phyloP scores from a whole-genome alignment of 2,113 vertebrate genomes.

The Laticauda colubrina region DNA sequence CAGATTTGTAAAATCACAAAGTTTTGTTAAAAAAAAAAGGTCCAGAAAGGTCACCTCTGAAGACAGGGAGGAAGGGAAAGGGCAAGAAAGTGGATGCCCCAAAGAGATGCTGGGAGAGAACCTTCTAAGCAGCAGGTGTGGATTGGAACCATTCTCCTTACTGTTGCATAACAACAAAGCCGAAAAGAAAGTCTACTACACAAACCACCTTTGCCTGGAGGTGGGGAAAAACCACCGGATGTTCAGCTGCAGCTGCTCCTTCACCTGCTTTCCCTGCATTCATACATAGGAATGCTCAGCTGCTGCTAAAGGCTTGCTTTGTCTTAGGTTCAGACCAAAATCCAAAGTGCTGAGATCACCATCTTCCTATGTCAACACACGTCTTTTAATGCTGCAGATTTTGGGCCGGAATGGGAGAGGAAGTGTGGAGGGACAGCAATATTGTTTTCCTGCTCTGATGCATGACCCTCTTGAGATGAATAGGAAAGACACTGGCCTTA shows the following conservation, averaged over 20 bases:
- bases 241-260: not conserved
- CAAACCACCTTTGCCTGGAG: slow-evolving; percentile 3
- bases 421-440: not conserved
- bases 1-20: not conserved
- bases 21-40: not conserved
- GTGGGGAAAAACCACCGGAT: not conserved
- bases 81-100: not conserved
- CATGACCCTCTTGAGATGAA: not conserved
- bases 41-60: not conserved
- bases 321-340: slow-evolving; percentile 10
- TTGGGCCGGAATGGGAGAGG: not conserved
- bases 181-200: slow-evolving; percentile 10
- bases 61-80: not conserved
- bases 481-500: not conserved
- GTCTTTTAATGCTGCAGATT: not conserved
- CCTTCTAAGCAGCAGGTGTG: not conserved
- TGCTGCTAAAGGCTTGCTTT: not conserved
- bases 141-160: not conserved
- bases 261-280: not conserved
- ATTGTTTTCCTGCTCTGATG: not conserved
- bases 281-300: not conserved
- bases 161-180: slow-evolving; percentile 24
- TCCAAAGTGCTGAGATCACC: not conserved
- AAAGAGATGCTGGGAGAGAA: not conserved
- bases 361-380: not conserved